Conservation (phyloP, 2,113 vertebrate genomes). For the Spea multiplicata region DNA sequence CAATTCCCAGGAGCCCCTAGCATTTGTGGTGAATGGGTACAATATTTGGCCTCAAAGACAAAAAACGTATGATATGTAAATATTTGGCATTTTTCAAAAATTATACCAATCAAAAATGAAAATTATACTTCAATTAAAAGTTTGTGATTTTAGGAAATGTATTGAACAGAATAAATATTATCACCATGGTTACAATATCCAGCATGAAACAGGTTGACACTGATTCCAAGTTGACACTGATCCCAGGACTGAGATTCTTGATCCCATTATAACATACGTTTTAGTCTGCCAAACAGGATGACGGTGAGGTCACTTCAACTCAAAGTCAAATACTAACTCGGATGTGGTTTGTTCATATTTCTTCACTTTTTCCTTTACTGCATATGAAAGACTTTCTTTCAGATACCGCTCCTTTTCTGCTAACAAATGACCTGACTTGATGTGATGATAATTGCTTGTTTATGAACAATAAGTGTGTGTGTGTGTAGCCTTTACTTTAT, state of each 20-base stretch:
- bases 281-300: conserved; percentile 41
- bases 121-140: background rate
- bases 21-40: too few species aligned
- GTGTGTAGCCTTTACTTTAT: background rate
- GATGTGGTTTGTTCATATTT: conserved; percentile 41
- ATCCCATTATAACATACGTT: conserved; percentile 37
- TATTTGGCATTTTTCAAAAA: too few species aligned
- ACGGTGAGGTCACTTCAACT: conserved; percentile 35
- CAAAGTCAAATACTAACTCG: conserved; percentile 25
- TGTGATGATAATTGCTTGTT: conserved; percentile 12
- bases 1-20: too few species aligned
- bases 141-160: conserved; percentile 22
- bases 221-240: conserved; percentile 31
- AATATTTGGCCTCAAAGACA: too few species aligned
- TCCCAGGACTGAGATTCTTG: conserved; percentile 15
- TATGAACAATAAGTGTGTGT: conserved; percentile 13
- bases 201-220: conserved; percentile 35
- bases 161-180: conserved; percentile 25
- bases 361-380: conserved; percentile 28
- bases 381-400: conserved; percentile 19
- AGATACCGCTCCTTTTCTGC: conserved; percentile 24
- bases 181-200: conserved; percentile 35
- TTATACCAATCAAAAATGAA: too few species aligned
- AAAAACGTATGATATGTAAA: too few species aligned
- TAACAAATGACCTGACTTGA: conserved; percentile 25